A percentile compares a stretch with the other conserved stretches of the same genome.
Evolutionary conservation across 2,888 invertebrate genomes (phyloP).

Genomic region (Encarsia formosa): DNA sequence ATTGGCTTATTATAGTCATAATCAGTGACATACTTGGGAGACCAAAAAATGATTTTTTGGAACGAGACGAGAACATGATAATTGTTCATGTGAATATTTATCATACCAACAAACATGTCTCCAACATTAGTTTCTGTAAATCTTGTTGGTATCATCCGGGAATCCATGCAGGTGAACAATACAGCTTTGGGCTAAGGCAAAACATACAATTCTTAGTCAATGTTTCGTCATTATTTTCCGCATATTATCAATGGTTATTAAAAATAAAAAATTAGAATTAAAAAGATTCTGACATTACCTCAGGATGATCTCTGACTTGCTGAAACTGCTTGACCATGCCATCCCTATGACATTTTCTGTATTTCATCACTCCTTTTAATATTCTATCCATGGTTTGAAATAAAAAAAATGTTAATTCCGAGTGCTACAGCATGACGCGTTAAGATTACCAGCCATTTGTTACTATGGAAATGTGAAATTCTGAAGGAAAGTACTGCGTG

Average conservation of each 20-base stretch:
- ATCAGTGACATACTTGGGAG: no score
- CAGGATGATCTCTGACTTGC: constrained; percentile 82
- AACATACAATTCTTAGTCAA: no score
- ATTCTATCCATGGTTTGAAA: constrained; percentile 72
- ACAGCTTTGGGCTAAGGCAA: constrained; percentile 82
- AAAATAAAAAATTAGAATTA: constrained; percentile 35
- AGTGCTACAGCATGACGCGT: constrained; percentile 11
- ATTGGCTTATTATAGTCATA: no score
- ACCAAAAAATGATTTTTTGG: constrained; percentile 18
- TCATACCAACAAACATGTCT: constrained; percentile 91
- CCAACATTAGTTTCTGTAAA: constrained; percentile 94
- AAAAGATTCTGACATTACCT: constrained; percentile 56
- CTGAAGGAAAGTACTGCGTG: no score
- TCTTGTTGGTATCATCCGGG: constrained; percentile 92
- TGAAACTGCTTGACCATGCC: constrained; percentile 91
- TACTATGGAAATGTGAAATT: constrained; percentile 3
- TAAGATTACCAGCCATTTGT: constrained; percentile 1
- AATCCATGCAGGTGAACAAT: constrained; percentile 98
- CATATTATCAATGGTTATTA: not conserved
- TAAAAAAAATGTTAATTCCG: not conserved
- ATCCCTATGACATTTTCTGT: constrained; percentile 74
- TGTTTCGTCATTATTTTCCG: not conserved
- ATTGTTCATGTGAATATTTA: constrained; percentile 31
- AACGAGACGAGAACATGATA: constrained; percentile 15
- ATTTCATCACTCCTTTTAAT: constrained; percentile 84